Percentiles rank a stretch among this genome's conserved stretches.
Conservation (phyloP, 2,888 invertebrate genomes). For the Eristalis tenax region DNA sequence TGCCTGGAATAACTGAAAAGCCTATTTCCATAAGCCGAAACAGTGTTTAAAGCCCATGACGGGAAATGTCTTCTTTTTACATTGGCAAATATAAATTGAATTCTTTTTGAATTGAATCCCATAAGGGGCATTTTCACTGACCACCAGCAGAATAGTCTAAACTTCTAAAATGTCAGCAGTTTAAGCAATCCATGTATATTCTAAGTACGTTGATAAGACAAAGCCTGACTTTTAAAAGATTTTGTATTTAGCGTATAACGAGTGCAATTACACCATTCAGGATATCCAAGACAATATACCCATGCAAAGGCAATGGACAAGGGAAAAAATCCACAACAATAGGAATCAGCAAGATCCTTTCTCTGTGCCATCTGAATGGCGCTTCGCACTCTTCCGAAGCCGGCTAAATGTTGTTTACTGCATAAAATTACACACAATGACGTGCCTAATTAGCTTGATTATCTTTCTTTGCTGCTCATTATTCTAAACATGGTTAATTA, state of each 20-base stretch:
- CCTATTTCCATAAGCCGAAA: too few species aligned
- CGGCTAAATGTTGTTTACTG: slow-evolving; percentile 43
- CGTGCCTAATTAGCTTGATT: slow-evolving; percentile 58
- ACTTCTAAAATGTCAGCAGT: too few species aligned
- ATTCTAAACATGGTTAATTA: slow-evolving; percentile 63
- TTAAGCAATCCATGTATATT: too few species aligned
- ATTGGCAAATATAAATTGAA: too few species aligned
- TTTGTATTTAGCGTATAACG: neutral
- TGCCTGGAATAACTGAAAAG: slow-evolving; percentile 23
- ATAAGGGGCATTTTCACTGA: too few species aligned
- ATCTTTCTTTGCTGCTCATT: slow-evolving; percentile 54
- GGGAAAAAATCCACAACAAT: neutral
- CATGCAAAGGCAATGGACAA: neutral
- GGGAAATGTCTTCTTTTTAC: too few species aligned
- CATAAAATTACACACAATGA: slow-evolving; percentile 50
- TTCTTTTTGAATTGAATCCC: too few species aligned
- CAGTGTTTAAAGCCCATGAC: too few species aligned
- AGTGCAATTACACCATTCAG: neutral
- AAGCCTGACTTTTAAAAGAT: neutral
- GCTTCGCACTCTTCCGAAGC: neutral
- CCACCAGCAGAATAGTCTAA: too few species aligned
- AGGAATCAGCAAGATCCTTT: neutral
- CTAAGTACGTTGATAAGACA: neutral
- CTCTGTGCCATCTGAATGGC: neutral
- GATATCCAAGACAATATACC: neutral